phyloP scores from a whole-genome alignment of 1,140 invertebrate species.

The Meteorus sp. region DNA sequence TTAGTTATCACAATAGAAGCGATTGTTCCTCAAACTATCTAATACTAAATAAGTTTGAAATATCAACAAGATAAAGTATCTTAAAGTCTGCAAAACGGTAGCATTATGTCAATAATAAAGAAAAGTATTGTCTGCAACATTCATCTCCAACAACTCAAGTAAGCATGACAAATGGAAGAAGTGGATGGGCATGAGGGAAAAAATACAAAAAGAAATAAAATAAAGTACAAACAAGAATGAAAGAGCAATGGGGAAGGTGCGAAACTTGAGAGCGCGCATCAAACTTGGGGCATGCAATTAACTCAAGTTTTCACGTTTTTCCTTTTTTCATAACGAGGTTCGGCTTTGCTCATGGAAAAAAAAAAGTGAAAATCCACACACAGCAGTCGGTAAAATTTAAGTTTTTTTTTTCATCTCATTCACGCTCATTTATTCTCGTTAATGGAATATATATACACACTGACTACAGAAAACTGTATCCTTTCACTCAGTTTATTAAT shows the following conservation, averaged over 20 bases:
- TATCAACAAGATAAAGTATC: no score
- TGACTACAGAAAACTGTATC: not conserved
- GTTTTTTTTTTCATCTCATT: conserved; percentile 5
- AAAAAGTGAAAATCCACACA: not conserved
- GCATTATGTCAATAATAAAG: no score
- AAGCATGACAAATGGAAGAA: not conserved
- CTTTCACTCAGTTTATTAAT: not conserved
- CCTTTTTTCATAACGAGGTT: no score
- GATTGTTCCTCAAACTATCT: no score
- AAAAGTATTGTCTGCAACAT: no score
- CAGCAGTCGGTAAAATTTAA: no score
- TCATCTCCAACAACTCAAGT: no score
- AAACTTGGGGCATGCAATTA: not conserved
- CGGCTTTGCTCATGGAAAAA: not conserved
- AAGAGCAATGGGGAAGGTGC: not conserved
- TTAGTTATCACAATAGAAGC: no score
- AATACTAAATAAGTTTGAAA: no score
- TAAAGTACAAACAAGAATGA: not conserved
- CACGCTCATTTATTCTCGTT: not conserved
- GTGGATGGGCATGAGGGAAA: not conserved
- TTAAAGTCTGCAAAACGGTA: no score
- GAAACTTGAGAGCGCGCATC: not conserved
- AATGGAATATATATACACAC: conserved; percentile 1
- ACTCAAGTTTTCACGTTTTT: conserved; percentile 7
- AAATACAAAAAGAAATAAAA: no score